These are phyloP conservation scores for Trypoxylus dichotomus DNA, from an alignment of 1,140 invertebrate species.

Conservation along the genomic window DNA sequence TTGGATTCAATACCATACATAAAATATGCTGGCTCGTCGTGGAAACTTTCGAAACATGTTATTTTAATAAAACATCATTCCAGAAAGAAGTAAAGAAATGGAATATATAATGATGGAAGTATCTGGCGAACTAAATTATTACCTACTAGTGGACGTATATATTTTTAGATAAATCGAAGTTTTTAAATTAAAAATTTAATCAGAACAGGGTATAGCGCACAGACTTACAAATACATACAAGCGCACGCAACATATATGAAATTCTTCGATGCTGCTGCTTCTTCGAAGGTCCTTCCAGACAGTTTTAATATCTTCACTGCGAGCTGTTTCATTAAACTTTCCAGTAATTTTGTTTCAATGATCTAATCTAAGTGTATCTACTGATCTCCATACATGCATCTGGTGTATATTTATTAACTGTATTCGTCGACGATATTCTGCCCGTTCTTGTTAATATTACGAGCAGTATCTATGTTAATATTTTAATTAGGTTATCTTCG, in stretches of 20 bases:
- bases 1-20: background rate
- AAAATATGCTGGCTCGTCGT: background rate
- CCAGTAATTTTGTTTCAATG: constrained; percentile 20
- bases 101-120: background rate
- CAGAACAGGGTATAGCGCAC: background rate
- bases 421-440: background rate
- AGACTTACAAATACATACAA: background rate
- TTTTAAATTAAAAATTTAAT: constrained; percentile 24
- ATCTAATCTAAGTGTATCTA: background rate
- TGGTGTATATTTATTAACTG: constrained; percentile 14
- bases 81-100: background rate
- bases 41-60: background rate
- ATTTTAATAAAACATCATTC: background rate
- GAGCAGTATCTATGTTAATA: background rate
- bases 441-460: background rate
- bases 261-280: background rate
- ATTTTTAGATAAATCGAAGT: background rate
- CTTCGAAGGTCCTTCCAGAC: background rate
- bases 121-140: background rate
- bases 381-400: constrained; percentile 18
- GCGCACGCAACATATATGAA: background rate
- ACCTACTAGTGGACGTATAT: background rate
- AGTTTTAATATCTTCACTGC: constrained; percentile 5
- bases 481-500: background rate
- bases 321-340: constrained; percentile 24